phyloP scores from a whole-genome alignment of 2,113 vertebrate genomes.

The Lates calcarifer region DNA sequence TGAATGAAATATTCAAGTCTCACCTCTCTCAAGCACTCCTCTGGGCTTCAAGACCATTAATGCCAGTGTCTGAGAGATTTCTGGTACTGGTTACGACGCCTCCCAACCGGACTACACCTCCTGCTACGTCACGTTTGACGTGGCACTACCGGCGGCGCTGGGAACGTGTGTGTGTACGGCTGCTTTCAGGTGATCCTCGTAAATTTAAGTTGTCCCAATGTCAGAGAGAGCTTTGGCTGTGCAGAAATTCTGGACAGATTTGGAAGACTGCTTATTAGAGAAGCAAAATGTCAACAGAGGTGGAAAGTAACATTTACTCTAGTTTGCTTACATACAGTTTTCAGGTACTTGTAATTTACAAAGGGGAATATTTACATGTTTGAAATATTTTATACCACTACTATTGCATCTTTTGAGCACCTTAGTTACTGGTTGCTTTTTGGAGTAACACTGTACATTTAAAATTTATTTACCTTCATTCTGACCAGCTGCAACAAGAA shows the following conservation, averaged over 20 bases:
- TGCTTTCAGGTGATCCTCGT: slow-evolving; percentile 48
- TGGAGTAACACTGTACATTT: too few species aligned
- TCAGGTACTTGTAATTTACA: not conserved
- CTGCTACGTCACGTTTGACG: slow-evolving; percentile 75
- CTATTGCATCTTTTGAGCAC: too few species aligned
- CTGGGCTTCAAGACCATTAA: slow-evolving; percentile 35
- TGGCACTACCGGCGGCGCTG: slow-evolving; percentile 54
- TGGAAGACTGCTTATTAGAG: too few species aligned
- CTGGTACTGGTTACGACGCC: slow-evolving; percentile 6
- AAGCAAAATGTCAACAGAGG: not conserved
- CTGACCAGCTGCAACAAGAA: too few species aligned
- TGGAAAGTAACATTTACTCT: too few species aligned
- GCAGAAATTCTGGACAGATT: not conserved
- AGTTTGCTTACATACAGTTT: too few species aligned
- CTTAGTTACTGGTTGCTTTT: too few species aligned
- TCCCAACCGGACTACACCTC: slow-evolving; percentile 63
- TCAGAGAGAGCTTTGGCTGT: too few species aligned
- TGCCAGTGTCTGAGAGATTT: not conserved
- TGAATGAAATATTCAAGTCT: slow-evolving; percentile 15
- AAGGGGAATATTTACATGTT: not conserved
- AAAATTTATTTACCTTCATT: too few species aligned
- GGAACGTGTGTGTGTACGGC: not conserved
- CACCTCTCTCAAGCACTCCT: slow-evolving; percentile 45
- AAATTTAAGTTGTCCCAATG: not conserved
- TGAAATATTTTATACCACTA: not conserved